Percentiles rank a stretch among this genome's conserved stretches.
phyloP scores from a whole-genome alignment of 2,113 vertebrate species.

The Melanocharis versteri region DNA sequence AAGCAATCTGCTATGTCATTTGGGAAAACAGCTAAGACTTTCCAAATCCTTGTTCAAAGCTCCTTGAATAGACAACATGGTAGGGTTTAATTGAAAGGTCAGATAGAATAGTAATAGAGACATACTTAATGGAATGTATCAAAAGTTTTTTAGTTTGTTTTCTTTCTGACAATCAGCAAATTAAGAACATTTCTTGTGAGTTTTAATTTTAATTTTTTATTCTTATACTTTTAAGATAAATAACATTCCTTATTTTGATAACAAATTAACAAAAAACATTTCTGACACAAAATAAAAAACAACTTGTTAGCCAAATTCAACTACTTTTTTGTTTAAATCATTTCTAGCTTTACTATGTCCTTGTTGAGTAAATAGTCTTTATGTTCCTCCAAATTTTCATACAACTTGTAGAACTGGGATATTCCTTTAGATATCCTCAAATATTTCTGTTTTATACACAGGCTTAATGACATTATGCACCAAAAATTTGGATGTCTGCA shows the following conservation, averaged over 20 bases:
- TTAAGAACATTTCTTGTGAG: background rate
- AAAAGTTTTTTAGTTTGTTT: background rate
- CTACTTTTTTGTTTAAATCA: background rate
- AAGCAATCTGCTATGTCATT: background rate
- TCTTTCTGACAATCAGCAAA: background rate
- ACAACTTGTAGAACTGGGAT: background rate
- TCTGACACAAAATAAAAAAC: background rate
- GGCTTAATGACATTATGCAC: background rate
- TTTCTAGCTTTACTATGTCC: background rate
- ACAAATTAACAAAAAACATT: background rate
- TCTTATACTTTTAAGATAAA: background rate
- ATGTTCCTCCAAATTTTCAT: background rate
- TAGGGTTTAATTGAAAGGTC: background rate
- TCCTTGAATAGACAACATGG: background rate
- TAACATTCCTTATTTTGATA: background rate
- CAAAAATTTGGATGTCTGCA: background rate
- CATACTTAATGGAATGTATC: background rate
- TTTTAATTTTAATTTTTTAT: background rate
- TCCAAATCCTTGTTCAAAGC: constrained; percentile 30
- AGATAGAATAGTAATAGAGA: background rate
- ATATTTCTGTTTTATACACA: background rate
- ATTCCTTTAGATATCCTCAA: background rate
- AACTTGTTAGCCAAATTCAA: background rate
- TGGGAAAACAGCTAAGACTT: constrained; percentile 36
- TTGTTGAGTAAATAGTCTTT: background rate